Conservation (phyloP, 1,140 invertebrate genomes). For the Patella vulgata region DNA sequence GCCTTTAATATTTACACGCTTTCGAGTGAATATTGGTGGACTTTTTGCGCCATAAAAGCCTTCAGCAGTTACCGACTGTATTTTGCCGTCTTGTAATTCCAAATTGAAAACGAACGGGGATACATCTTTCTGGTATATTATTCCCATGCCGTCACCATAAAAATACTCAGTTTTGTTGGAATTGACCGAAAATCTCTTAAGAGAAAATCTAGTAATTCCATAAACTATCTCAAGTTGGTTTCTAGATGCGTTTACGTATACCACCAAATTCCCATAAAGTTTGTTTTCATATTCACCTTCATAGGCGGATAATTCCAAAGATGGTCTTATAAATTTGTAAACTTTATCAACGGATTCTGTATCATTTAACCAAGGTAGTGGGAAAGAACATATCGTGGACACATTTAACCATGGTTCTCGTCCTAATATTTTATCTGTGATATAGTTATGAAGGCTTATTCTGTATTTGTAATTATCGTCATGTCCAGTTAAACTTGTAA, state of each 20-base stretch:
- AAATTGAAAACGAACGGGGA: slow-evolving; percentile 22
- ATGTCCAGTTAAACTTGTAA: slow-evolving; percentile 34
- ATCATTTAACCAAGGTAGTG: slow-evolving; percentile 32
- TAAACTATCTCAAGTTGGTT: slow-evolving; percentile 3
- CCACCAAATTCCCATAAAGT: slow-evolving; percentile 3
- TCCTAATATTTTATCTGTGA: slow-evolving; percentile 28
- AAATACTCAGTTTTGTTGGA: slow-evolving; percentile 15
- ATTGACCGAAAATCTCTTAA: background rate
- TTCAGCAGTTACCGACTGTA: slow-evolving; percentile 12
- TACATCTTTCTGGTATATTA: slow-evolving; percentile 16
- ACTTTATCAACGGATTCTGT: background rate
- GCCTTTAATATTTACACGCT: slow-evolving; percentile 1
- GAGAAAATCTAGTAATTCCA: background rate
- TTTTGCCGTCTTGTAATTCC: background rate
- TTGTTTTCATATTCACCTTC: slow-evolving; percentile 20
- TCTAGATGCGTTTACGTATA: slow-evolving; percentile 10
- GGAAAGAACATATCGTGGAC: slow-evolving; percentile 39
- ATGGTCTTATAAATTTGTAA: slow-evolving; percentile 6
- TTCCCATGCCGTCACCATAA: slow-evolving; percentile 27
- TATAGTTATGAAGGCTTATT: slow-evolving; percentile 36
- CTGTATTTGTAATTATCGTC: slow-evolving; percentile 27
- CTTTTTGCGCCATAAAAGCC: slow-evolving; percentile 15
- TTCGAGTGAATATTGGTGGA: slow-evolving; percentile 26
- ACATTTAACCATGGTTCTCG: slow-evolving; percentile 34
- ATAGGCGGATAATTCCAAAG: slow-evolving; percentile 13